phyloP scores from a whole-genome alignment of 2,888 invertebrate species.

The Amphiduros pacificus region DNA sequence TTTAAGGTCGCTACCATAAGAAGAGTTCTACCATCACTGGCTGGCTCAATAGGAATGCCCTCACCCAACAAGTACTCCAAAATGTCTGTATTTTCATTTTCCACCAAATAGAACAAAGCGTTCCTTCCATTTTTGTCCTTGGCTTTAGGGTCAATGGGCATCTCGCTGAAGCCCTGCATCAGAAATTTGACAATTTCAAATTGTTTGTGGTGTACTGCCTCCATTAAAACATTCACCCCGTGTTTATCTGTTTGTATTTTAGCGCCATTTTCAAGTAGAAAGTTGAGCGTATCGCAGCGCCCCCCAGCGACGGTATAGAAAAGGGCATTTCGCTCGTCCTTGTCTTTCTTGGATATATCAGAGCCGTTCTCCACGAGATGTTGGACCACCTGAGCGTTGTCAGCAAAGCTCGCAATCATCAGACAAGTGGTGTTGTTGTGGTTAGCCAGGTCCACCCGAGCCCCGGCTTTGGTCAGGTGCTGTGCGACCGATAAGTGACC shows the following conservation, averaged over 20 bases:
- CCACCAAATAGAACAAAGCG: slow-evolving; percentile 23
- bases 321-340: slow-evolving; percentile 29
- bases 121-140: slow-evolving; percentile 24
- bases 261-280: slow-evolving; percentile 26
- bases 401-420: slow-evolving; percentile 32
- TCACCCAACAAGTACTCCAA: slow-evolving; percentile 20
- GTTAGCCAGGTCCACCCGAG: slow-evolving; percentile 22
- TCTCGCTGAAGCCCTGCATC: slow-evolving; percentile 7
- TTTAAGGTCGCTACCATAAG: slow-evolving; percentile 30
- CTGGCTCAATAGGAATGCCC: slow-evolving; percentile 14
- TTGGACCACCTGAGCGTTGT: slow-evolving; percentile 27
- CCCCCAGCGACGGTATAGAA: slow-evolving; percentile 31
- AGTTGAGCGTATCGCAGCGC: slow-evolving; percentile 21
- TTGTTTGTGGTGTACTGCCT: slow-evolving; percentile 26
- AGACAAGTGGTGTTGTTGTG: slow-evolving; percentile 23
- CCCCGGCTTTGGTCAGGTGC: slow-evolving; percentile 22
- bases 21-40: slow-evolving; percentile 28
- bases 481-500: slow-evolving; percentile 27
- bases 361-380: slow-evolving; percentile 21
- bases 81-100: slow-evolving; percentile 13
- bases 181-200: slow-evolving; percentile 27
- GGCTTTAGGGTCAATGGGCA: slow-evolving; percentile 13
- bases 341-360: slow-evolving; percentile 22
- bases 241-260: slow-evolving; percentile 19
- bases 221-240: slow-evolving; percentile 29